A percentile compares a stretch with the other conserved stretches of the same genome.
phyloP scores from a whole-genome alignment of 2,888 invertebrate species.

The Arrhopalites spinosus region DNA sequence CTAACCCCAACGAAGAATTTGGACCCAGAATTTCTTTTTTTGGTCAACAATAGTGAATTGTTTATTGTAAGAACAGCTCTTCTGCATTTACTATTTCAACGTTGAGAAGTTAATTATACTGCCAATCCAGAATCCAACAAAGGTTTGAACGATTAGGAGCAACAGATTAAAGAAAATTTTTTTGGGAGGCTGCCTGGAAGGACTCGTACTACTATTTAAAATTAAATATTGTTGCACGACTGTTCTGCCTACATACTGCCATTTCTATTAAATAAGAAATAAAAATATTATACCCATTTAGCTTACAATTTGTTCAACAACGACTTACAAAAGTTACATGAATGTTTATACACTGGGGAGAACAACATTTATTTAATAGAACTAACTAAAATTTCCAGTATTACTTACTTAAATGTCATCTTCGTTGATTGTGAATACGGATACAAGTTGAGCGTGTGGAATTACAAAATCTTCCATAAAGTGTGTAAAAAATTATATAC shows the following conservation, averaged over 20 bases:
- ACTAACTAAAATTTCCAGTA: conserved; percentile 19
- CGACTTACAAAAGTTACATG: conserved; percentile 16
- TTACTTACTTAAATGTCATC: conserved; percentile 10
- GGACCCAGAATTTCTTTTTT: too few relatives aligned
- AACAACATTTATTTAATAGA: neutral
- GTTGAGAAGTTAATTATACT: neutral
- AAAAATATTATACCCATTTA: neutral
- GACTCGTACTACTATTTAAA: neutral
- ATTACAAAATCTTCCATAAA: conserved; percentile 19
- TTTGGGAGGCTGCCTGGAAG: neutral
- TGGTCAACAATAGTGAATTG: neutral
- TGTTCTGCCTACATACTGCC: conserved; percentile 32
- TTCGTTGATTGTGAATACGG: conserved; percentile 12
- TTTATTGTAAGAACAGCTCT: neutral
- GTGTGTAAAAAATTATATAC: neutral
- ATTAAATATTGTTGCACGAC: conserved; percentile 13
- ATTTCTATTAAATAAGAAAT: conserved; percentile 3
- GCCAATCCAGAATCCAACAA: neutral
- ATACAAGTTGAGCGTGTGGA: neutral
- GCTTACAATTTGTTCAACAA: conserved; percentile 11
- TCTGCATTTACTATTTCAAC: neutral
- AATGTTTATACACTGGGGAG: conserved; percentile 4
- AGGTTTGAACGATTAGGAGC: too few relatives aligned
- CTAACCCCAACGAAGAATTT: neutral
- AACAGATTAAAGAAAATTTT: neutral